Base-by-base conservation (phyloP, 2,888 invertebrate species). In the Sthenelais limicola region DNA sequence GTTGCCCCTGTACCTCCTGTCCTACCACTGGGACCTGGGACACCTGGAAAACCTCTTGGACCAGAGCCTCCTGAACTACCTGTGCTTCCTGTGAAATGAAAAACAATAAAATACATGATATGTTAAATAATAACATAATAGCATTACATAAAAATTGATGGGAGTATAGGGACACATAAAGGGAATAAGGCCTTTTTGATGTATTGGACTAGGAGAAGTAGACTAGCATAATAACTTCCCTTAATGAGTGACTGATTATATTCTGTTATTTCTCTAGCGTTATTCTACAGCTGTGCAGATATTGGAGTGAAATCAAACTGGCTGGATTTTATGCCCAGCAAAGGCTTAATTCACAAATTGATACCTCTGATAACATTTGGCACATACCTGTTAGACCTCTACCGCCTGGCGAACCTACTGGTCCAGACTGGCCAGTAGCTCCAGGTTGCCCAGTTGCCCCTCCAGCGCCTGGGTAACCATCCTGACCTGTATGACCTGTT, bases 401-500 rank as follows among this genome's bases (percentile, higher is more conserved):
- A 12, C 9, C 24, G 26, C 74, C 71, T 15, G 32, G 28, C 4
- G 15, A n/a, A 0, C 76, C 75, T 15, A 54, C 18, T 35, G 24
- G 49, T 26, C 77, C 77, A 24, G 54, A 5, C 12, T 30, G 68
- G 12, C 58, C 73, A 35, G 48, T 24, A n/a, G 15, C 24, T 7
- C 68, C 51, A 2, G 66, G 48, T 67, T 47, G 24, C 1, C 67
- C 71, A 0, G 52, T n/a, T 28, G 48, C 28, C 5, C 74, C 74
- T 52, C 33, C 38, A 32, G 21, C 4, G 38, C 76, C 76, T 28
- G 67, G 2, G 24, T 35, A 43, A 47, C 76, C 76, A 33, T 24
- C 51, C 28, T 48, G 52, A 38, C 76, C 76, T 18, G 48, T n/a
- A 18, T 54, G 51, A 38, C 76, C 76, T 30, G 72, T 78, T 24